Evolutionary conservation across 2,888 invertebrate species (phyloP), one percentile per base, ranked within the genome.

Genomic region (Exocentrus adspersus): DNA sequence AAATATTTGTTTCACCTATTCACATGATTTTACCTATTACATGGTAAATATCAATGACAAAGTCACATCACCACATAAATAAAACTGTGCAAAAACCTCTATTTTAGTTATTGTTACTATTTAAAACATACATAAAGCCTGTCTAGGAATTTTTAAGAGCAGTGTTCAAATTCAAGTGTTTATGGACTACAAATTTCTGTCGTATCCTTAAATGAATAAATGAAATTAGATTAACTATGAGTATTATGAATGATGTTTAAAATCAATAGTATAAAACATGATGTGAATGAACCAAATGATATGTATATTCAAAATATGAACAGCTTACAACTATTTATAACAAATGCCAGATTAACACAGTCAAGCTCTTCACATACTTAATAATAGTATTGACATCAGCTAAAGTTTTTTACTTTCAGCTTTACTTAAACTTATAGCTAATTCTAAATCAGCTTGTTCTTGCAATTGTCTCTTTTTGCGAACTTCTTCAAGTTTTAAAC

Each of bases 371-470:
- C 24, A 46, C 52, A 62, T 64, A 56, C 53, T 58, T 30, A 50
- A 56, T 43, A 45, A 60, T 59, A 51, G 14, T 62, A 60, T 62
- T 62, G 53, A 50, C 62, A 48, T 50, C 41, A 62, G 67, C 64
- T 65, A 63, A 56, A 57, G 53, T 43, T 64, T 58, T 51, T 62
- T 62, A 63, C 59, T 81, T 54, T 86, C 85, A 53, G 80, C 82
- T 76, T 85, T 86, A 74, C 92, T 92, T 63, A 92, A 84, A 64
- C 89, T 90, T 53, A 92, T 83, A 0, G 92, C 92, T 32, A 90
- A 85, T 76, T 90, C 90, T 56, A 92, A 82, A 75, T 92, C 92
- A n/a, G 88, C 89, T 68, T 91, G 88, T 77, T 92, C 92, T 66
- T 85, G 87, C 57, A 86, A 82, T 50, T 87, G 83, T 68, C 87